Percentiles rank a stretch among this genome's conserved stretches.
Evolutionary conservation across 2,888 invertebrate species (phyloP).

Genomic region (Carpatolechia fugitivella): DNA sequence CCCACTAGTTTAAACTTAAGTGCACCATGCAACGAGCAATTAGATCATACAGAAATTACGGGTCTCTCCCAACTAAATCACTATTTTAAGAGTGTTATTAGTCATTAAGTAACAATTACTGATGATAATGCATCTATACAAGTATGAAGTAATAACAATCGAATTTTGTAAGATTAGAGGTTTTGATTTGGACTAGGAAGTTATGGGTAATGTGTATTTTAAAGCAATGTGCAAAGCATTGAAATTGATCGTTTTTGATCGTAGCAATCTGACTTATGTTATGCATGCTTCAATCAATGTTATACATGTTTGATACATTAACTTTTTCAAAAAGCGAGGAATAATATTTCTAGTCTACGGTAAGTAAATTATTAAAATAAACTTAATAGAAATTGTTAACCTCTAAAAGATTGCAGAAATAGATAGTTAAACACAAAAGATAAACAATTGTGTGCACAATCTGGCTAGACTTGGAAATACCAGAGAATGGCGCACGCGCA

Average conservation of each 20-base stretch:
- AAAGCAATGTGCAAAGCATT: too few relatives aligned
- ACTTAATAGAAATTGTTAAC: neutral
- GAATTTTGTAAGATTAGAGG: slow-evolving; percentile 12
- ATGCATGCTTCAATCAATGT: too few relatives aligned
- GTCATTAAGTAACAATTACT: slow-evolving; percentile 29
- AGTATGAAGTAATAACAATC: slow-evolving; percentile 34
- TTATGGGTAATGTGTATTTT: neutral
- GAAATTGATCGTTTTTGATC: too few relatives aligned
- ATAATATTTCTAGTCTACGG: too few relatives aligned
- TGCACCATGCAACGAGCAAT: slow-evolving; percentile 29
- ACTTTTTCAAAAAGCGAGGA: too few relatives aligned
- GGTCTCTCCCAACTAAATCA: slow-evolving; percentile 33
- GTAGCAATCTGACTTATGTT: too few relatives aligned
- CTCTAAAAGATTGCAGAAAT: slow-evolving; percentile 26
- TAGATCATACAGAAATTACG: slow-evolving; percentile 31
- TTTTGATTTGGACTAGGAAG: neutral
- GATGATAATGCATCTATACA: slow-evolving; percentile 30
- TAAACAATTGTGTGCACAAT: slow-evolving; percentile 38
- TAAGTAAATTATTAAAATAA: neutral
- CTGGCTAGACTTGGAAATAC: slow-evolving; percentile 50
- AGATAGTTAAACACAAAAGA: slow-evolving; percentile 24
- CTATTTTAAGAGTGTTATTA: slow-evolving; percentile 25
- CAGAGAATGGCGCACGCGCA: slow-evolving; percentile 51
- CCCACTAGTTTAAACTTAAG: slow-evolving; percentile 12
- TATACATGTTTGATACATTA: too few relatives aligned